Evolutionary conservation across 2,113 vertebrate species (phyloP).

Genomic region (Mus spicilegus): DNA sequence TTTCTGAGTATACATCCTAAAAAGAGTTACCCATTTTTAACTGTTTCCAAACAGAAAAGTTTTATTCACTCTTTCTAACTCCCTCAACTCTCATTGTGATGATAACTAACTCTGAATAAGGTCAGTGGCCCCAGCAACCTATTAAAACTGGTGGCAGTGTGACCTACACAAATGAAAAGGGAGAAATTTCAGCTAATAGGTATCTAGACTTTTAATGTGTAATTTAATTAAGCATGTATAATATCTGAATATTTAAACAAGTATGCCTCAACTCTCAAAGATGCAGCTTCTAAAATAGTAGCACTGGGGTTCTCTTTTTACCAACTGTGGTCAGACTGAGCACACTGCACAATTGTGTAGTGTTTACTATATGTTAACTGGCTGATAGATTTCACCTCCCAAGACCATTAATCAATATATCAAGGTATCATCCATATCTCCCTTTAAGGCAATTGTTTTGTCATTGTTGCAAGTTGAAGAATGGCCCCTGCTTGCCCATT

Average conservation of each 20-base stretch:
- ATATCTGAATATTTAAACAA: conserved; percentile 16
- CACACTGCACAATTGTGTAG: neutral
- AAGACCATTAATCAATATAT: neutral
- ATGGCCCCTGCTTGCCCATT: neutral
- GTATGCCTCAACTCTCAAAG: neutral
- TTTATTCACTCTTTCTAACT: neutral
- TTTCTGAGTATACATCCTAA: neutral
- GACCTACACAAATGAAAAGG: neutral
- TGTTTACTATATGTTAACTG: neutral
- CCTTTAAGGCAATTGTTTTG: neutral
- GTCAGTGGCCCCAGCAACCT: neutral
- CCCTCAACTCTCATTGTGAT: neutral
- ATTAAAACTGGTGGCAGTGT: neutral
- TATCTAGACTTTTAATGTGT: neutral
- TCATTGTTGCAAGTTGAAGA: neutral
- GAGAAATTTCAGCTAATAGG: neutral
- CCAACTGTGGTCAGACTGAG: neutral
- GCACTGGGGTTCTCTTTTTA: neutral
- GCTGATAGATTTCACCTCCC: neutral
- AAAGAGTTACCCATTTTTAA: neutral
- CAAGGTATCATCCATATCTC: neutral
- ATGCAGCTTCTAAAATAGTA: neutral
- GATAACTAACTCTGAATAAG: neutral
- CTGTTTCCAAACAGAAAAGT: neutral
- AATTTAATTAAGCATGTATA: neutral